Conservation (phyloP, 1,140 invertebrate species). For the Caenorhabditis inopinata region DNA sequence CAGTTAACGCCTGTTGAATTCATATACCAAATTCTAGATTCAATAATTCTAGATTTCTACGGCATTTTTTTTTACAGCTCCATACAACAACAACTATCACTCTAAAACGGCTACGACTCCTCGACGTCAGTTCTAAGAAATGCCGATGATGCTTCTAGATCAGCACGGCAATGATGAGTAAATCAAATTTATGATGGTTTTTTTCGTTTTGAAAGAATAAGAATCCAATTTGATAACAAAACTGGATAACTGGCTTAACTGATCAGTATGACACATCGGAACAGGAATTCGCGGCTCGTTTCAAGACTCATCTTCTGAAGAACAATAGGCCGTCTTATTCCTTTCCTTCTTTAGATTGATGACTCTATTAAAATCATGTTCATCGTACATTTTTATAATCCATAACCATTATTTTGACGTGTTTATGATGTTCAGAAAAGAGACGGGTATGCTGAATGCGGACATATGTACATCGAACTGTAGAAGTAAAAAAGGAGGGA, state of each 20-base stretch:
- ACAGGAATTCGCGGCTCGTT: background rate
- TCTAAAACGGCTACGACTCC: no score
- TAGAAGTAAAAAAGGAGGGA: background rate
- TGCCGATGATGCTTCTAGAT: background rate
- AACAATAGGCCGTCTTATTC: background rate
- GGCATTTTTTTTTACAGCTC: no score
- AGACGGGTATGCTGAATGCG: background rate
- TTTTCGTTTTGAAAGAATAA: background rate
- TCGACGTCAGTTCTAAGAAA: no score
- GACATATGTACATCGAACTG: background rate
- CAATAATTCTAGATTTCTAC: no score
- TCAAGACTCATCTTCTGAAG: background rate
- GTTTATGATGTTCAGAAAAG: background rate
- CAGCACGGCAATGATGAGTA: background rate
- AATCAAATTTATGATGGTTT: background rate
- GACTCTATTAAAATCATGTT: constrained; percentile 2
- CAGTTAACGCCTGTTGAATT: no score
- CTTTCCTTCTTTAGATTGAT: no score
- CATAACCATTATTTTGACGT: constrained; percentile 9
- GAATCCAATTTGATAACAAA: constrained; percentile 11
- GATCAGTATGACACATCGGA: background rate
- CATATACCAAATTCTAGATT: no score
- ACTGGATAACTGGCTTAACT: background rate
- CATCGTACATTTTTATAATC: background rate
- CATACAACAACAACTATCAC: no score